Percentiles rank a stretch among this genome's conserved stretches.
Evolutionary conservation across 2,797 vertebrate genomes (phyloP).

Genomic region (Cuniculus paca): DNA sequence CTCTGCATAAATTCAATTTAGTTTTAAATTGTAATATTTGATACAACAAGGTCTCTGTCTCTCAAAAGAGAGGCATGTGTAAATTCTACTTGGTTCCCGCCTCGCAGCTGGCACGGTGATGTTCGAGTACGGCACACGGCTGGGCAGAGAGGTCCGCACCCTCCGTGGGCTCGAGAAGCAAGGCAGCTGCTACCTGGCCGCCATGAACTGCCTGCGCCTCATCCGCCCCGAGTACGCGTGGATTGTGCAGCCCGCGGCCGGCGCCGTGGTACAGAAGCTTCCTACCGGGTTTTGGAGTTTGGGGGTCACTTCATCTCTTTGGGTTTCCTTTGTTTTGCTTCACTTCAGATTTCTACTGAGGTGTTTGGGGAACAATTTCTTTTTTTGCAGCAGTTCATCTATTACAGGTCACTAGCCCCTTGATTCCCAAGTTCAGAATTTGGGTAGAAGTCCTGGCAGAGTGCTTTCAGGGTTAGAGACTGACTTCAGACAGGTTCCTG

Average conservation of each 20-base stretch:
- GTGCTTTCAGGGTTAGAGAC: not conserved
- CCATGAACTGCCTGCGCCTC: constrained; percentile 95
- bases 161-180: constrained; percentile 95
- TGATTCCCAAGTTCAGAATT: constrained; percentile 10
- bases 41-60: not conserved
- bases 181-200: constrained; percentile 95
- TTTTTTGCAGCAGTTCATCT: not conserved
- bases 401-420: not conserved
- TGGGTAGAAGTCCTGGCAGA: not conserved
- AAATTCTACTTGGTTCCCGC: constrained; percentile 9
- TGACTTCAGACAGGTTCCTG: not conserved
- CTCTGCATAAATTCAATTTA: constrained; percentile 10
- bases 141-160: constrained; percentile 95
- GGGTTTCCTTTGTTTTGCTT: not conserved
- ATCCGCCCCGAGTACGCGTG: constrained; percentile 96
- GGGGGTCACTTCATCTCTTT: not conserved
- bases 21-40: constrained; percentile 25
- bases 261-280: constrained; percentile 89
- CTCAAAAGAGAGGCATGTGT: not conserved
- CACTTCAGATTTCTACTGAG: not conserved
- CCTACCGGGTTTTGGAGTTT: not conserved
- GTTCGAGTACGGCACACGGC: constrained; percentile 96
- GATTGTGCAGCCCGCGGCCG: constrained; percentile 95
- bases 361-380: not conserved
- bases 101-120: constrained; percentile 95